Base-by-base conservation (phyloP, 2,888 invertebrate genomes). In the Busseola fusca region DNA sequence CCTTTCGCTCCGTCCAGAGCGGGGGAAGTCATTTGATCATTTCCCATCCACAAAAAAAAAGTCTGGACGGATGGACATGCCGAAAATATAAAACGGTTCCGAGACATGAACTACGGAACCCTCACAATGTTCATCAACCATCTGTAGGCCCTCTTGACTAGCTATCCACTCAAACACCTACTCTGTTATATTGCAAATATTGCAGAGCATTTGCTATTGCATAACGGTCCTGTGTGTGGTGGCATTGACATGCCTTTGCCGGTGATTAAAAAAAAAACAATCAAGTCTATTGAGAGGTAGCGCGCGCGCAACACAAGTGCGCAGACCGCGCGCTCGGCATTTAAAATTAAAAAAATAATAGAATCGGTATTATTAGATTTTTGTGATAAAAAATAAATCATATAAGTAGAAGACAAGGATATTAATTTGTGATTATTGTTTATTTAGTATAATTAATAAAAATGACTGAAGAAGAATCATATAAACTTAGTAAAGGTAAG, bases 261-360 rank as follows among this genome's bases (percentile, higher is more conserved):
- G 58, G 18, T 40, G 64, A 66, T 60, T 60, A 64, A 73, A 45
- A 81, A 74, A 80, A 69, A 70, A 68, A 54, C 37, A 12, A 64
- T 68, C 18, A 58, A 97, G 96, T 79, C 68, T 60, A 67, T 75
- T 66, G 57, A 71, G 56, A 71, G 64, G 21, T 57, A 57, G 80
- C 80, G 83, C 76, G 80, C 72, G 76, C 70, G 83, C 83, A 83
- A 57, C 30, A 71, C 65, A 34, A 52, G 69, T 76, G 80, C 73
- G 58, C 34, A 27, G 34, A n/a, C 21, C 66, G 56, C 71, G 83
- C 69, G 56, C 62, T 59, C 58, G 0, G 21, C 54, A 65, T 68
- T 69, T 14, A 16, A 45, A 42, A 40, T 27, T 48, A 7, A 16
- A 56, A 42, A 12, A 64, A 58, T 40, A 64, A 58, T 37, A 14